phyloP scores from a whole-genome alignment of 2,797 vertebrate genomes.

The Halcyon chelicuti region DNA sequence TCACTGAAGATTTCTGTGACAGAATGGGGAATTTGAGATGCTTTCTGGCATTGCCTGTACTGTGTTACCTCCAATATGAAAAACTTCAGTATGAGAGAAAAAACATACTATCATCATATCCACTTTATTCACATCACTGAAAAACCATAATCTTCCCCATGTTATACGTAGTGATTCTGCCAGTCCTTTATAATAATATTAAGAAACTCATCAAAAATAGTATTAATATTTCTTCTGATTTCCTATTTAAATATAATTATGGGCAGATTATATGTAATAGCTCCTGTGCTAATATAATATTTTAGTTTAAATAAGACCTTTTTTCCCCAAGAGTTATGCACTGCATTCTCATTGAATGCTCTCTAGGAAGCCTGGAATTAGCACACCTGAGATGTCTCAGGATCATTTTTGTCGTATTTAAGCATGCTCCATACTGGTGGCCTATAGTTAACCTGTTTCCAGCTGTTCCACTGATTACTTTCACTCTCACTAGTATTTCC shows the following conservation, averaged over 20 bases:
- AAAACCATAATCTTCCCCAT: neutral
- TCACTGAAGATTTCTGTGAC: neutral
- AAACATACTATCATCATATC: neutral
- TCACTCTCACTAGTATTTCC: neutral
- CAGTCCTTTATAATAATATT: neutral
- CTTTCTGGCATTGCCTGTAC: neutral
- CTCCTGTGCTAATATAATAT: neutral
- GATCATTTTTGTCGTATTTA: neutral
- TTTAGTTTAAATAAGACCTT: neutral
- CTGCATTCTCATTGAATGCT: neutral
- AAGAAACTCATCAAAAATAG: neutral
- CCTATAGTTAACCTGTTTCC: neutral
- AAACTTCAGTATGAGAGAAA: neutral
- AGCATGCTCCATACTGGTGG: neutral
- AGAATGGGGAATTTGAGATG: neutral
- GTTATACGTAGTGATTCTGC: neutral
- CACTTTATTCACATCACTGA: neutral
- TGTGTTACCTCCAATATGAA: neutral
- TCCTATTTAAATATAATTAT: neutral
- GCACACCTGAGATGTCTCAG: neutral
- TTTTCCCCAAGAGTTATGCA: neutral
- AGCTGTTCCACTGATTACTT: constrained; percentile 36
- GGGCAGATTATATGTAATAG: neutral
- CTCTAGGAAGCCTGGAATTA: constrained; percentile 14
- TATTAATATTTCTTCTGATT: neutral